Evolutionary conservation across 2,797 vertebrate genomes (phyloP), one percentile per base, ranked within the genome.

Genomic region (Glossophaga mutica): DNA sequence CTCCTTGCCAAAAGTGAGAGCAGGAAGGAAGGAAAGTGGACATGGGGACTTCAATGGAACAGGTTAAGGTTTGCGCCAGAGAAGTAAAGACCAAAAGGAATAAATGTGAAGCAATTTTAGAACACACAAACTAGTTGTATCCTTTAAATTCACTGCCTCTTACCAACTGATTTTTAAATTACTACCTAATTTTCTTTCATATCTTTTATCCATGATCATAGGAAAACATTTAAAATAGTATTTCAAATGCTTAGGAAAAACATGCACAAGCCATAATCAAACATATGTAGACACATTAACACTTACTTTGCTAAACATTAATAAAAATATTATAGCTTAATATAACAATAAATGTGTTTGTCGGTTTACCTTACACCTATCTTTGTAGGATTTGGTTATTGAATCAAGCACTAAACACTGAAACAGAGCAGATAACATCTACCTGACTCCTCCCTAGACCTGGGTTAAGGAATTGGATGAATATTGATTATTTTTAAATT

Each of bases 121-220:
- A 94, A 81, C 48, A 71, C 44, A 39, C 12, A 78, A 59, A 70
- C 19, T n/a, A 24, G 55, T 5, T 50, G 9, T 10, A 74, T 67
- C 19, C 76, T 90, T 91, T 85, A 50, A 73, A 74, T 12, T 76
- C 6, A 65, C 52, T 46, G 46, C 37, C 19, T 73, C 26, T 19
- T 90, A 37, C 9, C 70, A 74, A 82, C 68, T 81, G n/a, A 85
- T 73, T 70, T 79, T 77, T 88, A 90, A 97, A 74, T 81, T 62
- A 44, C 44, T 29, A 21, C 46, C n/a, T 79, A 78, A 32, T 86
- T 95, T 71, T 44, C 37, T 91, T 73, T 39, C 34, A 39, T 46
- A 83, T 37, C 32, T 81, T 76, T 90, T 24, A 81, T 48, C 74
- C 19, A 73, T n/a, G 37, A 21, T 91, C 2, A 94, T 26, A 48